phyloP scores from a whole-genome alignment of 30 jellyfish, hydroid and myxozoan genomes.

The Turritopsis dohrnii region DNA sequence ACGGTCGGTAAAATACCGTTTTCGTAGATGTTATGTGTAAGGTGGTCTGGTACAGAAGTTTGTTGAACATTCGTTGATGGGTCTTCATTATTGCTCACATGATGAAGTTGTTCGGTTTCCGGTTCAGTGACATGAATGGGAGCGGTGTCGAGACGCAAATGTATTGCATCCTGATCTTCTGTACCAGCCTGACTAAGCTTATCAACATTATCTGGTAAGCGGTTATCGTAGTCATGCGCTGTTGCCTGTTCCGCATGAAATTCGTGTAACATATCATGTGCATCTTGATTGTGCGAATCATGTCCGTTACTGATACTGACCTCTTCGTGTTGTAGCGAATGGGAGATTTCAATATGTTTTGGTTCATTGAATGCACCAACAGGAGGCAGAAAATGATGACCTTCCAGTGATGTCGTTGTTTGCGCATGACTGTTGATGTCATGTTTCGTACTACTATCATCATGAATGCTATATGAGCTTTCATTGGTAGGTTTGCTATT shows the following conservation, averaged over 20 bases:
- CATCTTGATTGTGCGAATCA: background rate
- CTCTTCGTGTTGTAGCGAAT: background rate
- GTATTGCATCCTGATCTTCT: background rate
- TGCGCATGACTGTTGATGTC: background rate
- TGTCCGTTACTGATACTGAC: background rate
- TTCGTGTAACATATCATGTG: background rate
- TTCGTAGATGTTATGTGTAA: background rate
- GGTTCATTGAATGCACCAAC: background rate
- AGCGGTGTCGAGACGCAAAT: background rate
- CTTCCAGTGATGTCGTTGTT: background rate
- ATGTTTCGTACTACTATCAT: background rate
- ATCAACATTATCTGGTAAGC: background rate
- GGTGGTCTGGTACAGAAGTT: background rate
- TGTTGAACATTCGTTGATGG: background rate
- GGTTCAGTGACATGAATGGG: background rate
- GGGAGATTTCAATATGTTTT: background rate
- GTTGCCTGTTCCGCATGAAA: constrained; percentile 10
- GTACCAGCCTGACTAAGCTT: background rate
- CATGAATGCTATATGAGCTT: no score
- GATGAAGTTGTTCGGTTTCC: background rate
- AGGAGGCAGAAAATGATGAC: background rate
- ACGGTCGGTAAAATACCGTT: background rate
- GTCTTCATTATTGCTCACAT: background rate
- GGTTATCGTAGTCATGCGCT: background rate
- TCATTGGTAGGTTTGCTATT: no score